A percentile compares a stretch with the other conserved stretches of the same genome.
These are phyloP conservation scores for Helarctos malayanus DNA, from an alignment of 2,797 vertebrate genomes.

Conservation along the genomic window DNA sequence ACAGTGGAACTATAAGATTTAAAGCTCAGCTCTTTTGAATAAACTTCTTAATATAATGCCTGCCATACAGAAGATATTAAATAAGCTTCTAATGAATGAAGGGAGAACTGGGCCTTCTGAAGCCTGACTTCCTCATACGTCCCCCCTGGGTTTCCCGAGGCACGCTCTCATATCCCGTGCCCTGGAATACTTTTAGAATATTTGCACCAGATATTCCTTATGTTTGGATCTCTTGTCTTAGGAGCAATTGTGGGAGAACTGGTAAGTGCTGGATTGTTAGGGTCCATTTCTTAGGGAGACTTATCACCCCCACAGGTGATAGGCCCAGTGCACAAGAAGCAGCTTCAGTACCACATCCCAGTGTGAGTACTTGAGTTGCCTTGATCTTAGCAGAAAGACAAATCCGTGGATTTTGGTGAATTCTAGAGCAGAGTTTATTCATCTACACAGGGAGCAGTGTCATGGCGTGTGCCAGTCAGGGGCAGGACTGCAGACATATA, in stretches of 20 bases:
- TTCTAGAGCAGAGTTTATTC: neutral
- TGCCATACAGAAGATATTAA: neutral
- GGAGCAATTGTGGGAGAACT: neutral
- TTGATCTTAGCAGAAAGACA: neutral
- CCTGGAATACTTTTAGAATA: neutral
- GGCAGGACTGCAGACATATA: neutral
- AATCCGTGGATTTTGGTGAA: neutral
- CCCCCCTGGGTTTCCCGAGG: neutral
- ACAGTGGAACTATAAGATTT: neutral
- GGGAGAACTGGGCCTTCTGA: neutral
- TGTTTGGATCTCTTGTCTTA: neutral
- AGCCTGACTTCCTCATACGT: neutral
- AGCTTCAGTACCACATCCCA: neutral
- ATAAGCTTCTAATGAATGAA: neutral
- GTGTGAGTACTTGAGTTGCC: neutral
- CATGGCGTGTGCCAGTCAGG: neutral
- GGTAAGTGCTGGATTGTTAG: neutral
- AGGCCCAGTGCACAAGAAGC: neutral
- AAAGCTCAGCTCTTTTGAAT: neutral
- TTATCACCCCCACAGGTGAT: neutral
- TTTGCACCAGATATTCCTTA: neutral
- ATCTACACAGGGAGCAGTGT: neutral
- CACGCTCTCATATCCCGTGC: neutral
- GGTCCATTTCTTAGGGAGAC: neutral
- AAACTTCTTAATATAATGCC: neutral